phyloP scores from a whole-genome alignment of 92 coral and sea anemone species.

The Isaurus tuberculatus region DNA sequence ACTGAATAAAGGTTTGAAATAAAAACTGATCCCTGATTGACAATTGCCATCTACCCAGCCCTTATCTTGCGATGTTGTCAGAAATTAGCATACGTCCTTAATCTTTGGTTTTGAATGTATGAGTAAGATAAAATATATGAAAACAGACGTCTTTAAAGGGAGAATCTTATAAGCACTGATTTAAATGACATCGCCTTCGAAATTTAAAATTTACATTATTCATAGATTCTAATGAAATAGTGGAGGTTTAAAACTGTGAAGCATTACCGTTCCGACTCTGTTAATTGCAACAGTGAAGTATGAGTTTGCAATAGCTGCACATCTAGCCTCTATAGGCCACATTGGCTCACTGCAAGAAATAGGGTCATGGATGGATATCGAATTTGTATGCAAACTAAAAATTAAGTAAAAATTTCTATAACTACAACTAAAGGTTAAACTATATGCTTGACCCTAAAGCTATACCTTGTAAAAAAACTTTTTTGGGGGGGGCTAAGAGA shows the following conservation, averaged over 20 bases:
- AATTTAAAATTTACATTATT: background rate
- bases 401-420: background rate
- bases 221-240: background rate
- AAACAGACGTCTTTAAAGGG: too few relatives aligned
- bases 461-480: background rate
- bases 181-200: background rate
- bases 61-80: too few relatives aligned
- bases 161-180: too few relatives aligned
- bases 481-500: too few relatives aligned
- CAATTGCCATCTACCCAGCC: too few relatives aligned
- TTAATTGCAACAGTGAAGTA: constrained; percentile 94
- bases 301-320: constrained; percentile 96
- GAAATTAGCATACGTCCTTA: too few relatives aligned
- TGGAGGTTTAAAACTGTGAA: constrained; percentile 8
- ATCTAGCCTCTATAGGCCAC: constrained; percentile 99
- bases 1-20: too few relatives aligned
- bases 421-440: too few relatives aligned
- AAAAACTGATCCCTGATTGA: too few relatives aligned
- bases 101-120: too few relatives aligned
- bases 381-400: background rate
- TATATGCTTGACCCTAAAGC: background rate
- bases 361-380: too few relatives aligned
- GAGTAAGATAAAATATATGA: too few relatives aligned
- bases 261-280: constrained; percentile 94
- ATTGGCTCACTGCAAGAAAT: constrained; percentile 89